Evolutionary conservation across 2,797 vertebrate genomes (phyloP).

Genomic region (Anguilla marmorata): DNA sequence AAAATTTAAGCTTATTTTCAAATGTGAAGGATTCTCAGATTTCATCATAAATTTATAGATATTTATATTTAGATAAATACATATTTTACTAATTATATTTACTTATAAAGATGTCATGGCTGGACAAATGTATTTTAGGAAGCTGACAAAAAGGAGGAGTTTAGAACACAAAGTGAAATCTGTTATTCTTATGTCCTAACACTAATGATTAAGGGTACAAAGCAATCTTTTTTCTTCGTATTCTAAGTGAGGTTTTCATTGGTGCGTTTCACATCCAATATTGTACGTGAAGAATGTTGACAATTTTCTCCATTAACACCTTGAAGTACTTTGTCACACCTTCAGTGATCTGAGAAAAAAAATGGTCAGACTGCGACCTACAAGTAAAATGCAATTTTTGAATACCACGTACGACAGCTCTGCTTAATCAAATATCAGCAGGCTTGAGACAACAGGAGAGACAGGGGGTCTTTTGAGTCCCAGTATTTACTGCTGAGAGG

Average conservation of each 20-base stretch:
- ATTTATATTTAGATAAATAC: neutral
- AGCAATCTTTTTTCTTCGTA: neutral
- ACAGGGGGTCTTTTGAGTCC: constrained; percentile 15
- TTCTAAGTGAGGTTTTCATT: neutral
- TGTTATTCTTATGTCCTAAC: neutral
- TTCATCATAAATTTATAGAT: neutral
- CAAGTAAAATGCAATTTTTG: constrained; percentile 51
- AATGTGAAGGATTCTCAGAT: neutral
- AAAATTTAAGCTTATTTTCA: neutral
- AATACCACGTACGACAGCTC: constrained; percentile 50
- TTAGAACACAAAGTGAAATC: neutral
- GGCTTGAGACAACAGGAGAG: constrained; percentile 11
- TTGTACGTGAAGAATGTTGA: neutral
- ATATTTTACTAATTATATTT: neutral
- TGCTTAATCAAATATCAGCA: constrained; percentile 55
- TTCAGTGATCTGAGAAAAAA: constrained; percentile 4
- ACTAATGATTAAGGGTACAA: neutral
- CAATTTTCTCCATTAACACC: constrained; percentile 18
- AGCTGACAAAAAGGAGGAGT: neutral
- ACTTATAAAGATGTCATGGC: neutral
- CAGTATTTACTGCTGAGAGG: constrained; percentile 20
- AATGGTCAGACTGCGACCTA: neutral
- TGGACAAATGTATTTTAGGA: neutral
- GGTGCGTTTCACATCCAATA: constrained; percentile 7
- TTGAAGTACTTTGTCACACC: constrained; percentile 6